A percentile compares a stretch with the other conserved stretches of the same genome.
Conservation (phyloP, 2,888 invertebrate species). For the Drosophila putrida region DNA sequence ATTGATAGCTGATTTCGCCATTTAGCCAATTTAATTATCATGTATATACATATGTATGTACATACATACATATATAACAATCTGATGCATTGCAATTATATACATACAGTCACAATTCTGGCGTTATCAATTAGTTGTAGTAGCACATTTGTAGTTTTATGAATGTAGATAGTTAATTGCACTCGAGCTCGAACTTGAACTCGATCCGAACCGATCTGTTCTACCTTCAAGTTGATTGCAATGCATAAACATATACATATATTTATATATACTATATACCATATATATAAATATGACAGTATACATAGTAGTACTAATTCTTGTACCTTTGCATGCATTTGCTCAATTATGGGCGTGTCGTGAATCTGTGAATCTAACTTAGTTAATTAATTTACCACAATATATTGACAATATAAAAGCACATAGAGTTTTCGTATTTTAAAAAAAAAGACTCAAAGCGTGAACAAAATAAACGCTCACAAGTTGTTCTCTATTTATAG, state of each 20-base stretch:
- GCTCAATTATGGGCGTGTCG: constrained; percentile 30
- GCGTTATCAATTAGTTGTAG: background rate
- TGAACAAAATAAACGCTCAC: constrained; percentile 22
- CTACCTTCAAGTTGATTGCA: background rate
- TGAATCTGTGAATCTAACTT: constrained; percentile 29
- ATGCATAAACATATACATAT: constrained; percentile 18
- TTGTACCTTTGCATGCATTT: constrained; percentile 19
- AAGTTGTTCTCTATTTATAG: constrained; percentile 1
- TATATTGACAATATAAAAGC: constrained; percentile 37
- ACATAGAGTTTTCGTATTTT: constrained; percentile 24
- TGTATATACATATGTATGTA: background rate
- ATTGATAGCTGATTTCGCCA: background rate
- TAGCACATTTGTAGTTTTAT: background rate
- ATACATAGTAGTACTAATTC: constrained; percentile 18
- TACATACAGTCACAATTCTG: background rate
- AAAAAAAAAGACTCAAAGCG: constrained; percentile 14
- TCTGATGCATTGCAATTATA: background rate
- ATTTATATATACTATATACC: background rate
- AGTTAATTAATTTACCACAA: constrained; percentile 16
- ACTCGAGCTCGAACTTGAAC: constrained; percentile 1
- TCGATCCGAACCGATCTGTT: constrained; percentile 1
- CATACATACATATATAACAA: background rate
- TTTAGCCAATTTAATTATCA: background rate
- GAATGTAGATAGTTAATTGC: background rate
- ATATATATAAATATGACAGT: constrained; percentile 10